phyloP scores from a whole-genome alignment of 2,888 invertebrate species.

The Eupithecia inturbata region DNA sequence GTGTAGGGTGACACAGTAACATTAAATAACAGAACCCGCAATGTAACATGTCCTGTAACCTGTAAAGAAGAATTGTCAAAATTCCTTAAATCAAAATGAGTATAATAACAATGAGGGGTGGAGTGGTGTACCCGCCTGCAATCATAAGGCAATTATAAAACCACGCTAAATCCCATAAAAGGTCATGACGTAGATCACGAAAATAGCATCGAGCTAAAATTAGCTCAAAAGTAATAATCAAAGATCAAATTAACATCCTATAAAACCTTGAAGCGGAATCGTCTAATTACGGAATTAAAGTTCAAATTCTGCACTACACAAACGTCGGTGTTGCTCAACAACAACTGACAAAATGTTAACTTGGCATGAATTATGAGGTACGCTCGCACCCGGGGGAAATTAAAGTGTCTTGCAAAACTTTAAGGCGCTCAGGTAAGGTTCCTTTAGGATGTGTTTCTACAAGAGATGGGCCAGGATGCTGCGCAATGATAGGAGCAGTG shows the following conservation, averaged over 20 bases:
- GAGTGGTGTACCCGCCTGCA: too few species aligned
- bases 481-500: background rate
- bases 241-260: conserved; percentile 32
- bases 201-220: background rate
- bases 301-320: conserved; percentile 56
- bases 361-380: conserved; percentile 81
- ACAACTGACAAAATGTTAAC: conserved; percentile 83
- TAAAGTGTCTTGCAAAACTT: conserved; percentile 82
- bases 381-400: conserved; percentile 77
- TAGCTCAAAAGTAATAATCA: conserved; percentile 5
- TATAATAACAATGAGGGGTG: too few species aligned
- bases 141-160: background rate
- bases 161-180: background rate
- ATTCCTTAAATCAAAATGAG: background rate
- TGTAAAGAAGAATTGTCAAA: background rate
- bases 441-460: conserved; percentile 39
- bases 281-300: conserved; percentile 56
- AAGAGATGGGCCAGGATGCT: background rate
- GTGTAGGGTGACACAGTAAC: too few species aligned
- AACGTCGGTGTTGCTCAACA: conserved; percentile 69
- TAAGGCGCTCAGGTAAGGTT: conserved; percentile 76
- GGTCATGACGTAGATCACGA: background rate
- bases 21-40: too few species aligned
- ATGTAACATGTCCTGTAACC: background rate
- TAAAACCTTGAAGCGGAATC: conserved; percentile 34